phyloP scores from a whole-genome alignment of 2,888 invertebrate species.

The Plebejus melissa region DNA sequence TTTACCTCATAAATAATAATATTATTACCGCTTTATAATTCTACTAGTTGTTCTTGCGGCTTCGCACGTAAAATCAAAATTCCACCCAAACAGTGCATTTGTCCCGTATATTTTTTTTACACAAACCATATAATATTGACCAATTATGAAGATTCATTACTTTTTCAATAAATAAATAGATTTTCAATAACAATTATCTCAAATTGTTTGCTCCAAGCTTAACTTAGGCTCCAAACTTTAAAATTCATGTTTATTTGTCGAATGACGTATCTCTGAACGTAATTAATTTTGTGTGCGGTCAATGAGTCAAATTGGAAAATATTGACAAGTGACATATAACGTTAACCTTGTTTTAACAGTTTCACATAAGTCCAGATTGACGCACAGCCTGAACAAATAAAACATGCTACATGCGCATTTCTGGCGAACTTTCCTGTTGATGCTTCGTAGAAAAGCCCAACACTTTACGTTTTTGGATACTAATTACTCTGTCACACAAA shows the following conservation, averaged over 20 bases:
- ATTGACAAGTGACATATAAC: slow-evolving; percentile 23
- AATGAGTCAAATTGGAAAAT: not conserved
- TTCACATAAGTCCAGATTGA: slow-evolving; percentile 40
- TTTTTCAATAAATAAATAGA: too few species aligned
- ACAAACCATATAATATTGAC: too few species aligned
- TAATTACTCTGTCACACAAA: slow-evolving; percentile 27
- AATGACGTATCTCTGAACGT: not conserved
- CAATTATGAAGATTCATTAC: too few species aligned
- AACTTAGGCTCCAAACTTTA: too few species aligned
- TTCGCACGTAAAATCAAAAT: too few species aligned
- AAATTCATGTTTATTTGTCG: not conserved
- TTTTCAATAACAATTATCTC: too few species aligned
- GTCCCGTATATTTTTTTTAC: too few species aligned
- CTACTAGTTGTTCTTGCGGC: too few species aligned
- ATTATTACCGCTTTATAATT: too few species aligned
- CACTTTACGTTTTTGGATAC: not conserved
- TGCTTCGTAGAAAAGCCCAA: slow-evolving; percentile 31
- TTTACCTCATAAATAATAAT: not conserved
- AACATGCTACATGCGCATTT: slow-evolving; percentile 29
- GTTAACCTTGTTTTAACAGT: slow-evolving; percentile 30
- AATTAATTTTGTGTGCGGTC: not conserved
- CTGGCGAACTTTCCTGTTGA: slow-evolving; percentile 36
- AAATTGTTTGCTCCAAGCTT: too few species aligned
- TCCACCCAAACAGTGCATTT: too few species aligned
- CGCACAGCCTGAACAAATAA: slow-evolving; percentile 44